Evolutionary conservation across 2,797 vertebrate genomes (phyloP).

Genomic region (Melanotaenia pygmaea): DNA sequence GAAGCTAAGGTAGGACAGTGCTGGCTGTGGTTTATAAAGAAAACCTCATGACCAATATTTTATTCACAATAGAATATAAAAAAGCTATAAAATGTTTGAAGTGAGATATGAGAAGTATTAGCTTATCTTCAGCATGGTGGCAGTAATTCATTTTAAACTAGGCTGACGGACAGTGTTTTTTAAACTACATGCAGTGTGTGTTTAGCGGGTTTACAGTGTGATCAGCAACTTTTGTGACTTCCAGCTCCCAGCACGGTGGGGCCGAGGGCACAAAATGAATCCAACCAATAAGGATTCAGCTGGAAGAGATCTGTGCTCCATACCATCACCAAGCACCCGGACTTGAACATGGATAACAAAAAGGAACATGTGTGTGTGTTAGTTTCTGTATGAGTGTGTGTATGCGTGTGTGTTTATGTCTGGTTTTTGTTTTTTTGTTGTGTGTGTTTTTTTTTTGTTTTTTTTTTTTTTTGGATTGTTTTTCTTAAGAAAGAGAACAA

Average conservation of each 20-base stretch:
- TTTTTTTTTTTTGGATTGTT: constrained; percentile 11
- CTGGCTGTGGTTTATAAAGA: neutral
- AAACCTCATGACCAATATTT: neutral
- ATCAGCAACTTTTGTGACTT: constrained; percentile 28
- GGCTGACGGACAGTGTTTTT: neutral
- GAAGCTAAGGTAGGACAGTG: constrained; percentile 77
- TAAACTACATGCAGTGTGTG: neutral
- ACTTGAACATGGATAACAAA: constrained; percentile 79
- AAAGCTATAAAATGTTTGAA: too few relatives aligned
- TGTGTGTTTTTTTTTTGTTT: constrained; percentile 3
- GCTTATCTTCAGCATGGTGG: neutral
- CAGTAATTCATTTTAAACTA: neutral
- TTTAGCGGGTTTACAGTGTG: neutral
- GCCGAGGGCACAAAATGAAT: constrained; percentile 58
- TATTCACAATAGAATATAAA: neutral
- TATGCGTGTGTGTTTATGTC: constrained; percentile 7
- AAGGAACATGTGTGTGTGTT: constrained; percentile 70
- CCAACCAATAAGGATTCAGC: constrained; percentile 66
- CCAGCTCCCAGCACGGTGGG: constrained; percentile 59
- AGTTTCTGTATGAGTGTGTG: constrained; percentile 1
- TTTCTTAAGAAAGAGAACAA: constrained; percentile 67
- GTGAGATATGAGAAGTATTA: neutral
- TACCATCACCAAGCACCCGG: constrained; percentile 65
- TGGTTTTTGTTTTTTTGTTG: constrained; percentile 7
- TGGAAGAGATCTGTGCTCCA: constrained; percentile 66